A percentile compares a stretch with the other conserved stretches of the same genome.
phyloP scores from a whole-genome alignment of 2,797 vertebrate species.

The Peromyscus attwateri region DNA sequence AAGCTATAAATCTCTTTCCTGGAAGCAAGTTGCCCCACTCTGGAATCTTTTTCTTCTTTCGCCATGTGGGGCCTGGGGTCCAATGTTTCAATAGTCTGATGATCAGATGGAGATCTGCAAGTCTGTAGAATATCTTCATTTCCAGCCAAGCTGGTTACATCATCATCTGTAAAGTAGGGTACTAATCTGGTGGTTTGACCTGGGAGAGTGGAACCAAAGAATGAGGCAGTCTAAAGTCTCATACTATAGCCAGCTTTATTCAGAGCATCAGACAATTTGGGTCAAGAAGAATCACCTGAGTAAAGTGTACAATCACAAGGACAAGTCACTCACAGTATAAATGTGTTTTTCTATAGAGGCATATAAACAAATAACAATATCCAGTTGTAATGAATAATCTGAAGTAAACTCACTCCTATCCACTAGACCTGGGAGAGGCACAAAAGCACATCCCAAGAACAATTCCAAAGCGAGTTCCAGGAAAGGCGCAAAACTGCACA shows the following conservation, averaged over 20 bases:
- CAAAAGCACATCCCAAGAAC: not conserved
- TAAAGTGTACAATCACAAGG: not conserved
- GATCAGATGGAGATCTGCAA: not conserved
- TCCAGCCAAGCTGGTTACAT: not conserved
- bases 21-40: not conserved
- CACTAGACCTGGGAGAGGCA: not conserved
- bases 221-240: not conserved
- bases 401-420: not conserved
- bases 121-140: not conserved
- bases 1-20: not conserved
- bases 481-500: too few species aligned
- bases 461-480: too few species aligned
- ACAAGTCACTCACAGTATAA: not conserved
- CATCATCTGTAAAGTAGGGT: not conserved
- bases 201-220: not conserved
- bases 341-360: not conserved
- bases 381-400: not conserved
- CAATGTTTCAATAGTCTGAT: not conserved
- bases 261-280: not conserved
- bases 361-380: not conserved
- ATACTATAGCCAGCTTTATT: not conserved
- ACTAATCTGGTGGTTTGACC: not conserved
- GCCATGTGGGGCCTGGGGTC: not conserved
- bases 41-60: not conserved
- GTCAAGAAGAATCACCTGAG: not conserved